Conservation (phyloP, 2,888 invertebrate species). For the Tiliacea citrago region DNA sequence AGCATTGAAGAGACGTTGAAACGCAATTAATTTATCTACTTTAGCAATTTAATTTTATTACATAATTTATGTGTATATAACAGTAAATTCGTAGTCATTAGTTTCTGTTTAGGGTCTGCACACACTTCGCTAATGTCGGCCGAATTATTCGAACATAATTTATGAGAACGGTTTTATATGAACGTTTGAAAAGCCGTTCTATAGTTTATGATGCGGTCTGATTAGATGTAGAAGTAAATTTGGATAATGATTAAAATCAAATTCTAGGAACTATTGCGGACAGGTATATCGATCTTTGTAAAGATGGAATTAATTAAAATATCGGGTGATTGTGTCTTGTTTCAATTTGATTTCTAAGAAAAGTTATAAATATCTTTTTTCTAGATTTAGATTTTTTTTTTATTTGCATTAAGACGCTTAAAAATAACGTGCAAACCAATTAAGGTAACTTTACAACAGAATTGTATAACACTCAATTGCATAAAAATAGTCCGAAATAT, state of each 20-base stretch:
- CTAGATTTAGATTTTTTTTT: background rate
- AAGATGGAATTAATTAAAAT: constrained; percentile 21
- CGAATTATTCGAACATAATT: constrained; percentile 51
- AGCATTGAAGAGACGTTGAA: constrained; percentile 50
- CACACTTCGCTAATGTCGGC: constrained; percentile 40
- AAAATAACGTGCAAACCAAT: background rate
- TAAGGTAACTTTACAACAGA: background rate
- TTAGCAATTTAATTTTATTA: constrained; percentile 69
- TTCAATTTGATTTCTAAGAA: constrained; percentile 17
- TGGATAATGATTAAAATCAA: constrained; percentile 37
- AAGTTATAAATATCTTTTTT: background rate
- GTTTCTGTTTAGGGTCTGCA: constrained; percentile 51
- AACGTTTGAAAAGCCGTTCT: constrained; percentile 39
- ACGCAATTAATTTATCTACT: constrained; percentile 68
- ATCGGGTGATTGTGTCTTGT: constrained; percentile 19
- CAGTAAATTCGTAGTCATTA: constrained; percentile 61
- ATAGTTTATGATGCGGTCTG: constrained; percentile 56
- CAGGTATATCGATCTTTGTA: constrained; percentile 14
- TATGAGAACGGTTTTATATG: constrained; percentile 56
- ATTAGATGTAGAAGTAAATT: constrained; percentile 35
- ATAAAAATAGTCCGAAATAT: constrained; percentile 33
- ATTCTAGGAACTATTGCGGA: constrained; percentile 43
- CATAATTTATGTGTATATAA: constrained; percentile 69
- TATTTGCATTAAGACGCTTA: background rate
- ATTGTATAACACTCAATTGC: constrained; percentile 35